Conservation (phyloP, 2,113 vertebrate species). For the Trogon surrucura region DNA sequence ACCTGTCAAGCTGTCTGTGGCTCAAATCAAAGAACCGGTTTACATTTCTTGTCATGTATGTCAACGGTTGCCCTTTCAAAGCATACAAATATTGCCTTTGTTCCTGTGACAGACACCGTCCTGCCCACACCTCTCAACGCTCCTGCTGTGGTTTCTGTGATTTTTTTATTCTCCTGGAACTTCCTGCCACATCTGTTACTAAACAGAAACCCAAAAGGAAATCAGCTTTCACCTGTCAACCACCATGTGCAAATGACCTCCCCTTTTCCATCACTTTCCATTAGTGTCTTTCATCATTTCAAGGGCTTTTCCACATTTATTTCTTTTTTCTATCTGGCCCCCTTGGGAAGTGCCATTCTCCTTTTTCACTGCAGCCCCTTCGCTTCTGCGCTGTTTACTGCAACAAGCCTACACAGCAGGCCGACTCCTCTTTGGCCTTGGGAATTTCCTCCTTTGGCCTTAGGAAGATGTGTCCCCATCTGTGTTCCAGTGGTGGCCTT, state of each 20-base stretch:
- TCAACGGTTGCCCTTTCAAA: neutral
- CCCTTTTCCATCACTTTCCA: neutral
- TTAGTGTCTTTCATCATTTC: neutral
- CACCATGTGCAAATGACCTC: rapidly evolving
- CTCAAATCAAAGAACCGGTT: neutral
- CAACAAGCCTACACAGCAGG: rapidly evolving
- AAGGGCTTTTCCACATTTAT: neutral
- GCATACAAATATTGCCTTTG: neutral
- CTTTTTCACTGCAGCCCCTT: neutral
- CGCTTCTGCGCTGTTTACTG: neutral
- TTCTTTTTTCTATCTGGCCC: neutral
- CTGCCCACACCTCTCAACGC: neutral
- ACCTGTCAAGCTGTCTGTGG: neutral
- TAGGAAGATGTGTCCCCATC: neutral
- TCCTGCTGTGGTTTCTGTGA: neutral
- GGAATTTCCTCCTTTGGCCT: neutral
- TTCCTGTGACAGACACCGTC: neutral
- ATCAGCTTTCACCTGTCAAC: neutral
- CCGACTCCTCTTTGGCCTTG: neutral
- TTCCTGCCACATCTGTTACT: neutral
- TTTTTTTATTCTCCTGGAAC: neutral
- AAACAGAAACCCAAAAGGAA: neutral
- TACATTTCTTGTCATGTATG: neutral
- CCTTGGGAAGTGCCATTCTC: neutral
- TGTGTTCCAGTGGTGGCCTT: neutral